Conservation (phyloP, 2,113 vertebrate species). For the Rana temporaria region DNA sequence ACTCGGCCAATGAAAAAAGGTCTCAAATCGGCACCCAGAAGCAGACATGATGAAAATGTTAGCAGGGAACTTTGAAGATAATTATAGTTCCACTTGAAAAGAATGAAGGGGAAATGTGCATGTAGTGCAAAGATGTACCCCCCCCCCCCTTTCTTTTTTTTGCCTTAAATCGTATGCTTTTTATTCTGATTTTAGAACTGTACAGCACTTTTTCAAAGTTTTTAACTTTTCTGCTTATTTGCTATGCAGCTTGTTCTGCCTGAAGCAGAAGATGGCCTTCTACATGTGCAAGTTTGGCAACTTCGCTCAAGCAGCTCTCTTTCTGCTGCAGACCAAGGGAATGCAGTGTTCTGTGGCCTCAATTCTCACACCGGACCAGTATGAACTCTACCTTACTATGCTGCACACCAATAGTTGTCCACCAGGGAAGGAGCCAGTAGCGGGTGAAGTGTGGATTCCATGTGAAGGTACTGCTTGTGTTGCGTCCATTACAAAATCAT, state of each 20-base stretch:
- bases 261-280: slow-evolving; percentile 62
- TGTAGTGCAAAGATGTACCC: not conserved
- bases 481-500: too few species aligned
- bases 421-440: slow-evolving; percentile 33
- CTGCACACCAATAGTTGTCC: slow-evolving; percentile 64
- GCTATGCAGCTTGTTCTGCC: slow-evolving; percentile 56
- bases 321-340: slow-evolving; percentile 43
- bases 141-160: too few species aligned
- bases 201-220: not conserved
- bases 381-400: slow-evolving; percentile 66
- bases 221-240: not conserved
- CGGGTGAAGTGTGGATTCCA: slow-evolving; percentile 34
- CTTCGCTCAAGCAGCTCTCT: slow-evolving; percentile 21
- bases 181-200: not conserved
- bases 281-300: slow-evolving; percentile 68
- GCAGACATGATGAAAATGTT: too few species aligned
- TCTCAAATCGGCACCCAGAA: too few species aligned
- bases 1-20: too few species aligned
- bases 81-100: too few species aligned
- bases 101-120: too few species aligned
- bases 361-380: slow-evolving; percentile 47
- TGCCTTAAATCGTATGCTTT: too few species aligned
- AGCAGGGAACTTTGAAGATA: too few species aligned
- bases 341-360: slow-evolving; percentile 60
- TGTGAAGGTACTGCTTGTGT: slow-evolving; percentile 42